Conservation (phyloP, 2,888 invertebrate species). For the Molanna angustata region DNA sequence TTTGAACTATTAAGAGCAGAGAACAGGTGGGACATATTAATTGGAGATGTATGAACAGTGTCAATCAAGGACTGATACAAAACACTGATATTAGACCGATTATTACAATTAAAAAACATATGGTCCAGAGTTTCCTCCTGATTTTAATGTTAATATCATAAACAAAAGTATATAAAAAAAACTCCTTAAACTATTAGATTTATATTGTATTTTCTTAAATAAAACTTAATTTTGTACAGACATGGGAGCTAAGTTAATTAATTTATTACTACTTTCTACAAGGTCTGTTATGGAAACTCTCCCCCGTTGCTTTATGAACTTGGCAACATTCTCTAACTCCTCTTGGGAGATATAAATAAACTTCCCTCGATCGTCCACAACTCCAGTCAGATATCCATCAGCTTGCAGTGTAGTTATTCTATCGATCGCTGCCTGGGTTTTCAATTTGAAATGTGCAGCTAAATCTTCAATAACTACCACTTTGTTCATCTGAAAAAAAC, state of each 20-base stretch:
- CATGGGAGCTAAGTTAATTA: slow-evolving; percentile 78
- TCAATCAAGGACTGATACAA: no score
- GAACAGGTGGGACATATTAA: no score
- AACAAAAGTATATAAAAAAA: no score
- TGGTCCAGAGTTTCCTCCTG: no score
- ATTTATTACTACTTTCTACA: slow-evolving; percentile 89
- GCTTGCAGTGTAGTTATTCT: slow-evolving; percentile 82
- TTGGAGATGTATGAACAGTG: no score
- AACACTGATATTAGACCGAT: no score
- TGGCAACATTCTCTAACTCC: slow-evolving; percentile 90
- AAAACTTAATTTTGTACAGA: slow-evolving; percentile 34
- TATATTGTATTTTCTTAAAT: not conserved
- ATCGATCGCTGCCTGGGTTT: slow-evolving; percentile 84
- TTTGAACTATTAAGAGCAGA: no score
- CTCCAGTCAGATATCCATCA: slow-evolving; percentile 85
- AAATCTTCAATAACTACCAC: slow-evolving; percentile 93
- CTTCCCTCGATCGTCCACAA: slow-evolving; percentile 98
- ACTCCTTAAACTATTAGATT: no score
- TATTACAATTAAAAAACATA: no score
- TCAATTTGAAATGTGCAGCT: slow-evolving; percentile 86
- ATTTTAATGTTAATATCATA: no score
- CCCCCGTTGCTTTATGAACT: slow-evolving; percentile 93
- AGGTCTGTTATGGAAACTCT: slow-evolving; percentile 91
- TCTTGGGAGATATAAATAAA: slow-evolving; percentile 94
- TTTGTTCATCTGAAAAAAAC: slow-evolving; percentile 70